Evolutionary conservation across 2,888 invertebrate species (phyloP).

Genomic region (Drosophila monieri): DNA sequence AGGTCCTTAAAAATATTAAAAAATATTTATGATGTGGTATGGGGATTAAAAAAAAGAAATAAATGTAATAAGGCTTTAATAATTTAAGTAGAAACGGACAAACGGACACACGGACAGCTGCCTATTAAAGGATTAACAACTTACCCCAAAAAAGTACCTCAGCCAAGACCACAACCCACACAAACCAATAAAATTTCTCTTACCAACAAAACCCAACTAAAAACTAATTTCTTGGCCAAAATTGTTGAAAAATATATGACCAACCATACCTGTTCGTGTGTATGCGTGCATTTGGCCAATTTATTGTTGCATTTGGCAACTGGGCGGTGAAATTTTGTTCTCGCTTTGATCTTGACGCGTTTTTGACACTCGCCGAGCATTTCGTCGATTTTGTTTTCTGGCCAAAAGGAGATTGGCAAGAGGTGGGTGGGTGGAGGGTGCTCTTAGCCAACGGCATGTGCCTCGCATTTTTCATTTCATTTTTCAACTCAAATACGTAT

Average conservation of each 20-base stretch:
- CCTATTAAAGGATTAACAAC: no score
- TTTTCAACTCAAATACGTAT: constrained; percentile 17
- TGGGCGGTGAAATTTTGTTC: constrained; percentile 64
- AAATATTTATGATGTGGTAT: no score
- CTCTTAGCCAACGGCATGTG: constrained; percentile 57
- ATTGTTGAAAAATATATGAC: neutral
- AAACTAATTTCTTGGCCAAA: neutral
- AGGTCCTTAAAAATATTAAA: no score
- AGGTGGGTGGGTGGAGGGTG: constrained; percentile 7
- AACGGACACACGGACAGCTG: no score
- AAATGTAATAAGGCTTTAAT: no score
- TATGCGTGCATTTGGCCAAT: constrained; percentile 55
- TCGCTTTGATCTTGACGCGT: constrained; percentile 75
- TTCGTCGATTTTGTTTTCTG: constrained; percentile 63
- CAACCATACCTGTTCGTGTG: constrained; percentile 9
- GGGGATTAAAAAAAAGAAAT: no score
- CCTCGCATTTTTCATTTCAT: constrained; percentile 58
- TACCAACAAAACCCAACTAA: neutral
- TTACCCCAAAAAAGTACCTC: neutral
- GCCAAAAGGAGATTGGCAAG: constrained; percentile 2
- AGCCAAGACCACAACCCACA: neutral
- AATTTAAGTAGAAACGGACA: no score
- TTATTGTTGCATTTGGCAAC: constrained; percentile 74
- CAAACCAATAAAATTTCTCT: neutral
- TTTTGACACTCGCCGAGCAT: constrained; percentile 72